A percentile compares a stretch with the other conserved stretches of the same genome.
These are phyloP conservation scores for Peromyscus aztecus DNA, from an alignment of 2,797 vertebrate species.

Conservation along the genomic window DNA sequence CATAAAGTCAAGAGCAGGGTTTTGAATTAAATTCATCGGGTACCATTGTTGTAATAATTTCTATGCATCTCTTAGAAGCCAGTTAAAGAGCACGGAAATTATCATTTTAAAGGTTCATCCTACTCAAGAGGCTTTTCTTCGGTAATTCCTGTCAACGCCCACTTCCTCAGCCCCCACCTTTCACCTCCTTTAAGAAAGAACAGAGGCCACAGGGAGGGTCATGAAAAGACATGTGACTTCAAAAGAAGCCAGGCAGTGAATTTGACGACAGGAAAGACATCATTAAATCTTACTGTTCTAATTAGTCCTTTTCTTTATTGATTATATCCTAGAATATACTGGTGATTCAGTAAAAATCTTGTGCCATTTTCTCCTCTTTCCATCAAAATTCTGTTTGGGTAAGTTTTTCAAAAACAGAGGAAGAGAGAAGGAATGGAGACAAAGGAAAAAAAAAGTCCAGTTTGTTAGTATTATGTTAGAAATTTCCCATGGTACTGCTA, in stretches of 20 bases:
- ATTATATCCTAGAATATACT: background rate
- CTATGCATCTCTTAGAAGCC: background rate
- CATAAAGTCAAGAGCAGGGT: background rate
- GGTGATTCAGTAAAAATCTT: background rate
- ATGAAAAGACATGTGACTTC: background rate
- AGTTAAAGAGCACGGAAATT: fast-evolving
- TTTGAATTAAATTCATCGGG: background rate
- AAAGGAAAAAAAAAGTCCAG: too few relatives aligned
- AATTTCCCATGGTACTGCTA: background rate
- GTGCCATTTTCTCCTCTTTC: background rate
- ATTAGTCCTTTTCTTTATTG: background rate
- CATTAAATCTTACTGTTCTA: background rate
- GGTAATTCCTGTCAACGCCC: background rate
- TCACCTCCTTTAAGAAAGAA: background rate
- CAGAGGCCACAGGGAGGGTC: background rate
- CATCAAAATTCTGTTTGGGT: background rate
- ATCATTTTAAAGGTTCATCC: background rate
- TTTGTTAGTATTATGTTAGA: background rate
- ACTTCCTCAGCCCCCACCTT: background rate
- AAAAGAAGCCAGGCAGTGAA: background rate
- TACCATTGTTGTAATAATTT: background rate
- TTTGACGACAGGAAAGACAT: background rate
- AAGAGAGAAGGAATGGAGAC: background rate
- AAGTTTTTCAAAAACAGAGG: background rate
- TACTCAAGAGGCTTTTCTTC: background rate